Conservation (phyloP, 1,140 invertebrate genomes). For the Dufourea novaeangliae region DNA sequence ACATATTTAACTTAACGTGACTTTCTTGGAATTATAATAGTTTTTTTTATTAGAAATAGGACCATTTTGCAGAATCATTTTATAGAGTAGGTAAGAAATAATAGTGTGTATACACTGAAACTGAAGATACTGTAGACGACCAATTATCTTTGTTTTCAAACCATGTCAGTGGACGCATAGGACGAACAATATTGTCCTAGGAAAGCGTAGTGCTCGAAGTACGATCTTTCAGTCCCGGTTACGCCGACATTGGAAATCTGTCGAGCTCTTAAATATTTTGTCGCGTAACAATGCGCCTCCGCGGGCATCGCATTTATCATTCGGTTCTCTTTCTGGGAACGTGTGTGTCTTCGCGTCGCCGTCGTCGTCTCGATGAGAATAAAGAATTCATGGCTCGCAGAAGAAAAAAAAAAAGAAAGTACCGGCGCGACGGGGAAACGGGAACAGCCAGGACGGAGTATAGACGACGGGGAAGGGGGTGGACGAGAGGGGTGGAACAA, state of each 20-base stretch:
- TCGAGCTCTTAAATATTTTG: neutral
- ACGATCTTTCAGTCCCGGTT: neutral
- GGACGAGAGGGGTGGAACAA: slow-evolving; percentile 13
- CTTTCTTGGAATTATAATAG: no score
- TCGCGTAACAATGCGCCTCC: neutral
- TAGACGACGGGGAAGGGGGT: neutral
- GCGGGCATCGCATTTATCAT: neutral
- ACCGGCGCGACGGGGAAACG: neutral
- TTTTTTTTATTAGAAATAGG: no score
- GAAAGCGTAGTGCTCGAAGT: neutral
- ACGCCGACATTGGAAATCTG: neutral
- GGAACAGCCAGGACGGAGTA: neutral
- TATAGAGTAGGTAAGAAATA: no score
- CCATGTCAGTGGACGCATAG: no score
- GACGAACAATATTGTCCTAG: neutral
- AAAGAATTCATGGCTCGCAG: slow-evolving; percentile 17
- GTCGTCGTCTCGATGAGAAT: neutral
- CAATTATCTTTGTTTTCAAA: no score
- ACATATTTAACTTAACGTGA: no score
- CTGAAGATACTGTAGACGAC: no score
- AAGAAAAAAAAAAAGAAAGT: no score
- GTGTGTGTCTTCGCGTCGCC: neutral
- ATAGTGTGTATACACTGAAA: no score
- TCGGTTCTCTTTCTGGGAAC: neutral
- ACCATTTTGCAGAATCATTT: no score